phyloP scores from a whole-genome alignment of 2,797 vertebrate species.

The Tiaroga cobitis region DNA sequence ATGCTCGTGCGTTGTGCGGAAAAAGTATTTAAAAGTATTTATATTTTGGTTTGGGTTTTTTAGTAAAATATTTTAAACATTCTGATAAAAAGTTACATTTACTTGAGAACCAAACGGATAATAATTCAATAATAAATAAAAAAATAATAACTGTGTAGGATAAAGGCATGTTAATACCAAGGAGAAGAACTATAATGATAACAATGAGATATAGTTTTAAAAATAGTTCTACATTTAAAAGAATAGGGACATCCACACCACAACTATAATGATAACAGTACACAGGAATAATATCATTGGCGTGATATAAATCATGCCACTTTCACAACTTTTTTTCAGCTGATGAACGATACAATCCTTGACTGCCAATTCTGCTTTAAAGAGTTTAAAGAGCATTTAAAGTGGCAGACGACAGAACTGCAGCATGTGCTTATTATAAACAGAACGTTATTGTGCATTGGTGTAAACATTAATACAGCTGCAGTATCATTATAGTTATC shows the following conservation, averaged over 20 bases:
- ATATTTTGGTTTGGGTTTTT: background rate
- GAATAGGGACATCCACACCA: background rate
- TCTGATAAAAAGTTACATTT: background rate
- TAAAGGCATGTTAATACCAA: background rate
- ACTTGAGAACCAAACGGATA: background rate
- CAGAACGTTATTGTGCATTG: background rate
- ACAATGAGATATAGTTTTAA: background rate
- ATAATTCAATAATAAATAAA: background rate
- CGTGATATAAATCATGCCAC: too few relatives aligned
- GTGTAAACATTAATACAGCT: background rate
- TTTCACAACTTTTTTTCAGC: background rate
- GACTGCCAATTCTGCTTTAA: background rate
- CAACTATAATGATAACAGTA: background rate
- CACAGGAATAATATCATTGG: background rate
- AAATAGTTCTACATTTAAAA: background rate
- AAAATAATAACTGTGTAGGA: background rate
- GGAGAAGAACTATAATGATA: background rate
- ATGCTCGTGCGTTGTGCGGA: background rate
- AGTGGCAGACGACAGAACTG: background rate
- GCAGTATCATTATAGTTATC: background rate
- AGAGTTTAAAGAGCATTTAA: background rate
- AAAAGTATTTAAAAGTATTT: background rate
- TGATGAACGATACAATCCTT: background rate
- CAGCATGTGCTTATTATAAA: background rate
- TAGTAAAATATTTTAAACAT: background rate